Base-by-base conservation (phyloP, 2,888 invertebrate species). In the Onthophagus sagittarius region DNA sequence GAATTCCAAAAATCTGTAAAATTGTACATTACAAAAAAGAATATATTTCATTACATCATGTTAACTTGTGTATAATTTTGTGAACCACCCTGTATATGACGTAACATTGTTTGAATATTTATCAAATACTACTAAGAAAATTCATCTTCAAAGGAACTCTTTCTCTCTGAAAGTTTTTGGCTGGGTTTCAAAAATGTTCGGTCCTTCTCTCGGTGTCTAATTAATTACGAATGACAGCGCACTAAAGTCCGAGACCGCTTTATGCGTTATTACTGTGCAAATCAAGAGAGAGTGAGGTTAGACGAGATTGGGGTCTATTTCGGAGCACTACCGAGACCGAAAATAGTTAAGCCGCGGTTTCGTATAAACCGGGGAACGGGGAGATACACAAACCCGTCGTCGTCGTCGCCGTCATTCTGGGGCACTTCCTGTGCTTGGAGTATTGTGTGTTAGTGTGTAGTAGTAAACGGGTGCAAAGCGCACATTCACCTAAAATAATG, bases 401-500 rank as follows among this genome's bases (percentile, higher is more conserved):
- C 64, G 64, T 64, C 64, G 13, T 64, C 64, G 64, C 14, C 64
- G n/a, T 64, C 63, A 23, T 23, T 23, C 23, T 23, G 23, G 39
- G 39, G 39, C 39, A 53, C 39, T 53, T 53, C 39, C 39, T 53
- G 39, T 53, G 39, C 74, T 72, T 23, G 23, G 23, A 71, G 72
- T 63, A 71, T 72, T 69, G 67, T 73, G 71, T 23, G 23, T 23
- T 23, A 23, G 23, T 23, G 23, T 23, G 23, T 23, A 23, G 23
- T 23, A 23, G 23, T 72, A 72, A 71, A 72, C 69, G 72, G 73
- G 71, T 72, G 75, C 75, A 78, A 79, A 79, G 76, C 77, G 79
- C 79, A 78, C 76, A 76, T 78, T 79, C 79, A 79, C 77, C 77
- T 79, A 78, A 79, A 79, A 79, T 79, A 79, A 79, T 79, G 77